Percentiles rank a stretch among this genome's conserved stretches.
phyloP scores from a whole-genome alignment of 2,797 vertebrate genomes.

The Acanthornis magna region DNA sequence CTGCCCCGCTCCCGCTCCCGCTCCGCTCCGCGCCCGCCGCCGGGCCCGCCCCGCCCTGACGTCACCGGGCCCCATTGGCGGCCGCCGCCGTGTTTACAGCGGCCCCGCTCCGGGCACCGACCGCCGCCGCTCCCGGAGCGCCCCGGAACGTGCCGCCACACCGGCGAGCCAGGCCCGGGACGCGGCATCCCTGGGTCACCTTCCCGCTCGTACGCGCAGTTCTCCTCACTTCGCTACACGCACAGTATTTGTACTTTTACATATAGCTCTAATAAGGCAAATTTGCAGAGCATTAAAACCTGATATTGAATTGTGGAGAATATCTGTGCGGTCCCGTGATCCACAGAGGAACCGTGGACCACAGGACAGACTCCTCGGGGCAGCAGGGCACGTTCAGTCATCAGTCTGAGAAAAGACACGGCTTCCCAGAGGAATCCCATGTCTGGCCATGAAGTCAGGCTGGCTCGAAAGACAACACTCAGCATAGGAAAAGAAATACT shows the following conservation, averaged over 20 bases:
- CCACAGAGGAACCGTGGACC: accelerated
- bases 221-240: neutral
- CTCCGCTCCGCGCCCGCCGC: neutral
- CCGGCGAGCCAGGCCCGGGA: accelerated
- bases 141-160: neutral
- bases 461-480: neutral
- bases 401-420: too few relatives aligned
- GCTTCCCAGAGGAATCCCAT: accelerated
- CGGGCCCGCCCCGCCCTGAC: neutral
- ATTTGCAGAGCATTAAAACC: neutral
- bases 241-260: accelerated
- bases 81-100: neutral
- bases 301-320: accelerated
- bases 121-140: neutral
- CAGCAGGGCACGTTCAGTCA: neutral
- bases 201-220: accelerated
- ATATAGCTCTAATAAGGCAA: neutral
- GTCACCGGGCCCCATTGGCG: neutral
- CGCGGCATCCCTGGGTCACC: neutral
- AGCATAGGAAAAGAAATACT: neutral
- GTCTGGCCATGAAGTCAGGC: neutral
- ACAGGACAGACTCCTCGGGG: neutral
- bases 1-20: neutral
- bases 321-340: accelerated
- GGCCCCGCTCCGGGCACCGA: neutral